These are phyloP conservation scores for human (Homo sapiens) DNA, from an alignment of 2,113 vertebrate genomes.

Conservation along the genomic window GRCh38 chr11:66367501-66368000, in stretches of 20 bases:
- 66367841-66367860: conserved; percentile 85
- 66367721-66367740: not conserved
- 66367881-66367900: not conserved
- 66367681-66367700: not conserved
- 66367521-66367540: conserved; percentile 74
- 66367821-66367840: conserved; percentile 94
- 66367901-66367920: conserved; percentile 76
- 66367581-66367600: not conserved
- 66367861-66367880: conserved; percentile 82
- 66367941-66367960: not conserved
- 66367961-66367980: not conserved
- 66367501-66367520: conserved; percentile 43
- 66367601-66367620: not conserved
- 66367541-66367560: conserved; percentile 79
- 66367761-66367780: conserved; percentile 84
- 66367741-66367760: not conserved
- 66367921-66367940: not conserved
- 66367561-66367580: not conserved
- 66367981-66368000: not conserved
- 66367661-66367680: not conserved
- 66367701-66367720: not conserved
- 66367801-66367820: conserved; percentile 87
- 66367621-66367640: not conserved
- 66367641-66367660: not conserved
- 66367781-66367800: conserved; percentile 89